phyloP scores from a whole-genome alignment of 1,140 invertebrate species.

The Microvelia longipes region DNA sequence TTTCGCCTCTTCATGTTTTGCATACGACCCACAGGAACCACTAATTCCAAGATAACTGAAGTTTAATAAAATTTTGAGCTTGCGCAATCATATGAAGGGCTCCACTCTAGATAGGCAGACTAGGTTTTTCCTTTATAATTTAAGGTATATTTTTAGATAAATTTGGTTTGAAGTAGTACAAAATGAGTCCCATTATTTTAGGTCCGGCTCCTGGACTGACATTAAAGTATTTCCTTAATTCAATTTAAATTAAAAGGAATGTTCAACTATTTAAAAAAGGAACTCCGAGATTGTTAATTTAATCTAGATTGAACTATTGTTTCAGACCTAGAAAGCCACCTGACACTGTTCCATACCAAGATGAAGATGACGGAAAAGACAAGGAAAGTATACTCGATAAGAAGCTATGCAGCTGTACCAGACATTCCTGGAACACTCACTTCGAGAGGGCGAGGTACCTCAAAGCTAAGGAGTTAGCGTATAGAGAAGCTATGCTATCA shows the following conservation, averaged over 20 bases:
- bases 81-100: too few species aligned
- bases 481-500: conserved; percentile 13
- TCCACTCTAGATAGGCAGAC: too few species aligned
- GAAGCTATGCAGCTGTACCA: conserved; percentile 7
- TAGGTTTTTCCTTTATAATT: too few species aligned
- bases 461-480: conserved; percentile 11
- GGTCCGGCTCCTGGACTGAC: too few species aligned
- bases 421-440: conserved; percentile 12
- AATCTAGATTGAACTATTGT: neutral
- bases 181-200: too few species aligned
- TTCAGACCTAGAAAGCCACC: conserved; percentile 8
- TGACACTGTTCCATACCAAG: neutral
- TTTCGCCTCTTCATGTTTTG: too few species aligned
- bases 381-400: neutral
- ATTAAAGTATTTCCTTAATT: too few species aligned
- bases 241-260: neutral
- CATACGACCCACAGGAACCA: too few species aligned
- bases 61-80: too few species aligned
- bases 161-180: too few species aligned
- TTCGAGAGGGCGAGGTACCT: conserved; percentile 8
- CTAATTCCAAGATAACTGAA: too few species aligned
- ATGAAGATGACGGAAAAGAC: neutral
- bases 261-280: neutral
- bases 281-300: conserved; percentile 2
- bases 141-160: too few species aligned